Base-by-base conservation (phyloP, 2,797 vertebrate genomes). In the Phoxinus dragarum region DNA sequence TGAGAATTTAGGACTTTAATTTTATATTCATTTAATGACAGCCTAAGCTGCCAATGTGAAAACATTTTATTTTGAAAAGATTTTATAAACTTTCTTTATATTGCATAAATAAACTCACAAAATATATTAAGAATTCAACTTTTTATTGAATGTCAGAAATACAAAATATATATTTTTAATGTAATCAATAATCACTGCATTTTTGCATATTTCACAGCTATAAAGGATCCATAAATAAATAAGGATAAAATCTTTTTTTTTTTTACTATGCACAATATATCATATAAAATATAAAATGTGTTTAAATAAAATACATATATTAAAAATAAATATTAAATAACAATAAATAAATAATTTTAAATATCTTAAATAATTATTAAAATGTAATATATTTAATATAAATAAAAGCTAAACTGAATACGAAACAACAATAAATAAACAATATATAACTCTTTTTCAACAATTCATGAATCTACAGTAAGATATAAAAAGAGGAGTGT, bases 141-240 rank as follows among this genome's bases (percentile, higher is more conserved):
- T 31, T 81, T 81, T 81, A 81, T 81, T 81, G 38, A 27, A 81
- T 81, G 47, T n/a, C 67, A 56, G 3, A 52, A 81, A 27, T 56
- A 54, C 14, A 56, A 19, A 56, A 78, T 6, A 72, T 1, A 47
- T 73, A 0, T n/a, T 38, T 40, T 38, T 19, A 6, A 14, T 36
- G 42, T 69, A 47, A 47, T 47, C 31, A 42, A 34, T 52, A 52
- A 52, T 52, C 21, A 17, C 23, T n/a, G 16, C 66, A 81, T 52
- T 52, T 38, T n/a, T 52, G 31, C 42, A 52, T 34, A 74, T 44
- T n/a, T 52, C 11, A 52, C 47, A 36, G 2, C 8, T 4, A 68
- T 36, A 16, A 38, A 76, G 19, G 19, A 44, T 9, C 1, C 19
- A 2, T 49, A 42, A 34, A 75, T 23, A 81, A 85, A 67, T 73